Evolutionary conservation across 92 coral and sea anemone genomes (phyloP).

Genomic region (Palythoa heliodiscus): DNA sequence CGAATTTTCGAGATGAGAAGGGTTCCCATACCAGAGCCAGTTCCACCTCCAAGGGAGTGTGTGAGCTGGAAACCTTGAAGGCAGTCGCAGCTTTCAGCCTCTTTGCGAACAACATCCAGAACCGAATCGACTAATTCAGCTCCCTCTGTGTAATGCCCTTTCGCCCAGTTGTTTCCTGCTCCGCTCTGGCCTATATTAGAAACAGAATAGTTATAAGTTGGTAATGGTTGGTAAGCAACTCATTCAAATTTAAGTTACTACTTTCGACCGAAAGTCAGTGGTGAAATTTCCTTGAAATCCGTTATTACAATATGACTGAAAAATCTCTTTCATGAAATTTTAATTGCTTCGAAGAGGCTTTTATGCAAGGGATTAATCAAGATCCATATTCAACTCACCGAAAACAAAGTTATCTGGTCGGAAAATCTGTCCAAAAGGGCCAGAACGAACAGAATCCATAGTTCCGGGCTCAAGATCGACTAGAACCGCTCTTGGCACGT

Average conservation of each 20-base stretch:
- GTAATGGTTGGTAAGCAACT: not conserved
- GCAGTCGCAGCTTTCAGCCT: constrained; percentile 97
- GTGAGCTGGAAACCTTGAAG: constrained; percentile 97
- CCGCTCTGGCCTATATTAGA: constrained; percentile 88
- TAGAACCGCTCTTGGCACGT: constrained; percentile 94
- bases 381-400: constrained; percentile 64
- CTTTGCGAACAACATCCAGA: constrained; percentile 95
- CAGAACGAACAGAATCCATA: constrained; percentile 98
- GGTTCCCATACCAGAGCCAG: constrained; percentile 96
- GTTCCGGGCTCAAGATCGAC: constrained; percentile 99
- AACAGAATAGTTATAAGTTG: not conserved
- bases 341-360: constrained; percentile 19
- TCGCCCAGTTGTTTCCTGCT: constrained; percentile 98
- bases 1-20: constrained; percentile 93
- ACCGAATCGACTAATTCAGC: constrained; percentile 95
- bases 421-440: constrained; percentile 96
- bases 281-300: constrained; percentile 2
- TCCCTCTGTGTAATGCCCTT: constrained; percentile 98
- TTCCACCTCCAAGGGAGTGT: constrained; percentile 98
- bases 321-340: constrained; percentile 27
- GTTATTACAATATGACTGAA: constrained; percentile 28
- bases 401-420: constrained; percentile 96
- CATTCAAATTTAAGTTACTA: not conserved
- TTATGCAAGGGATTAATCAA: constrained; percentile 25
- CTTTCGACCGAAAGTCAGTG: not conserved